phyloP scores from a whole-genome alignment of 2,113 vertebrate species.

The Eclectus roratus region DNA sequence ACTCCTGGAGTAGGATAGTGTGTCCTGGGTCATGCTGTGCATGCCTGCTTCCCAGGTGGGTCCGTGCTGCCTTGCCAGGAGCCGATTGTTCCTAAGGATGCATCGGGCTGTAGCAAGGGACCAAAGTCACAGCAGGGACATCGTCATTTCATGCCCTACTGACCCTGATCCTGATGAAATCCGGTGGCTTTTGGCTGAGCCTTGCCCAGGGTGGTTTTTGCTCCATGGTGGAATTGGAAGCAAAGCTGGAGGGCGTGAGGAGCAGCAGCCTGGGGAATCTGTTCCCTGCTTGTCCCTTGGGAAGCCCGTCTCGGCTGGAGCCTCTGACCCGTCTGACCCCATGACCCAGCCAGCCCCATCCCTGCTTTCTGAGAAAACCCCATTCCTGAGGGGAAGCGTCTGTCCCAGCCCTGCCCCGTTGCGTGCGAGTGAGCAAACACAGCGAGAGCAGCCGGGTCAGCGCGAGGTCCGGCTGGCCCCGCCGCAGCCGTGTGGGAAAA shows the following conservation, averaged over 20 bases:
- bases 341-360: neutral
- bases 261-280: neutral
- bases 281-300: neutral
- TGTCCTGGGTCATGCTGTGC: neutral
- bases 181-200: neutral
- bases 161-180: neutral
- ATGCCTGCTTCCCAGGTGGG: accelerated
- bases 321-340: neutral
- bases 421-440: neutral
- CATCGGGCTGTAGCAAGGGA: neutral
- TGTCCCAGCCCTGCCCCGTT: neutral
- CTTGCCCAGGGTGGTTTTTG: neutral
- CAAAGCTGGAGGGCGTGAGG: neutral
- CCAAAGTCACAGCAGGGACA: accelerated
- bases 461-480: neutral
- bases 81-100: accelerated
- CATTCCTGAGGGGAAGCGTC: neutral
- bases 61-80: accelerated
- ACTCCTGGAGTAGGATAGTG: neutral
- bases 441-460: neutral
- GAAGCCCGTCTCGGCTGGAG: slow-evolving; percentile 5
- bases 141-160: neutral
- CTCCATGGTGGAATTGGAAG: neutral
- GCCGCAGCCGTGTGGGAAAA: neutral
- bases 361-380: slow-evolving; percentile 28